phyloP scores from a whole-genome alignment of 2,113 vertebrate species.

The Grammomys surdaster region DNA sequence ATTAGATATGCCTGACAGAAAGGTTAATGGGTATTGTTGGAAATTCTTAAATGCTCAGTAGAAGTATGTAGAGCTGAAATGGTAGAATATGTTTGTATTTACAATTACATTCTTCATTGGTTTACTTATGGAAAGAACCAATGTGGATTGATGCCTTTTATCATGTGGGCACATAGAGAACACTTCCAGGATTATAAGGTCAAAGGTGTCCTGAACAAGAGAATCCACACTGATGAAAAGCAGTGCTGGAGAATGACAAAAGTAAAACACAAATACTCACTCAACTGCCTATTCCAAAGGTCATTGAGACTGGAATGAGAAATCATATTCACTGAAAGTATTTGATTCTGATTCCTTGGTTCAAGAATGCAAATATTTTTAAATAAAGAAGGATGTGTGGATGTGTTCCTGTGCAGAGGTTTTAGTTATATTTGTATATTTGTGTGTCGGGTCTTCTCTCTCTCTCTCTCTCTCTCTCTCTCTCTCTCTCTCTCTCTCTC shows the following conservation, averaged over 20 bases:
- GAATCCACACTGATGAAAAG: background rate
- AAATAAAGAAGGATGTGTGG: background rate
- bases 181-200: background rate
- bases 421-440: background rate
- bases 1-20: background rate
- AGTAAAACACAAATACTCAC: background rate
- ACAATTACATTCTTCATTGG: background rate
- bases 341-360: slow-evolving; percentile 36
- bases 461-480: background rate
- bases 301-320: background rate
- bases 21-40: background rate
- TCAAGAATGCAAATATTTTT: slow-evolving; percentile 1
- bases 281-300: slow-evolving; percentile 26
- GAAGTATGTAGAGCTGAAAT: background rate
- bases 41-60: slow-evolving; percentile 5
- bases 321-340: slow-evolving; percentile 30
- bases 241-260: background rate
- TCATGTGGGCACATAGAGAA: background rate
- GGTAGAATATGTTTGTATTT: background rate
- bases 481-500: background rate
- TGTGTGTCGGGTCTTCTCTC: background rate
- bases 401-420: background rate
- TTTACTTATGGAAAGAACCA: background rate
- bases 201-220: background rate
- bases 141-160: background rate